Percentiles rank a stretch among this genome's conserved stretches.
Evolutionary conservation across 2,113 vertebrate genomes (phyloP).

Genomic region (Hippocampus zosterae): DNA sequence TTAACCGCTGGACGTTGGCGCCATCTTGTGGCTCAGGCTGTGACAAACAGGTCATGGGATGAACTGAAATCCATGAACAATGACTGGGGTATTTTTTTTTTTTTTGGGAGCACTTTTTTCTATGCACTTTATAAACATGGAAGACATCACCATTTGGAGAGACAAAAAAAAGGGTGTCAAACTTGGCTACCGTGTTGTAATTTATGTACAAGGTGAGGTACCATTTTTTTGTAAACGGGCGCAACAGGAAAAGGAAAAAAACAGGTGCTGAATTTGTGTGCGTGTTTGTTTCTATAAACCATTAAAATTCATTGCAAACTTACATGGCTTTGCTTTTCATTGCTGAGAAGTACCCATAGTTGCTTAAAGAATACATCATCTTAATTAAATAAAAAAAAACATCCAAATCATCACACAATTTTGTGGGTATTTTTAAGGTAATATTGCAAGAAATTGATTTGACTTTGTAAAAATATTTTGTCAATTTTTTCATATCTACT

Average conservation of each 20-base stretch:
- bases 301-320: neutral
- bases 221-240: constrained; percentile 16
- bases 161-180: constrained; percentile 1
- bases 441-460: neutral
- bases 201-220: constrained; percentile 22
- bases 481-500: too few species aligned
- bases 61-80: neutral
- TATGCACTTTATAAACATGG: constrained; percentile 24
- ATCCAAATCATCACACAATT: too few species aligned
- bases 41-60: constrained; percentile 5
- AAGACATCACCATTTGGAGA: constrained; percentile 5
- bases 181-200: constrained; percentile 15
- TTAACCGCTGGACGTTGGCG: constrained; percentile 5
- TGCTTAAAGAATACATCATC: neutral
- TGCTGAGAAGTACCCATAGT: neutral
- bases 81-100: neutral
- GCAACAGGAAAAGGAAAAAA: constrained; percentile 7
- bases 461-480: too few species aligned
- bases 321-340: neutral
- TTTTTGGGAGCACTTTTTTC: neutral
- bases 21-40: constrained; percentile 35
- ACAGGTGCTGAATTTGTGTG: neutral
- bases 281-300: neutral
- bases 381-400: too few species aligned
- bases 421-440: too few species aligned